phyloP scores from a whole-genome alignment of 2,113 vertebrate genomes.

The Triplophysa rosa region DNA sequence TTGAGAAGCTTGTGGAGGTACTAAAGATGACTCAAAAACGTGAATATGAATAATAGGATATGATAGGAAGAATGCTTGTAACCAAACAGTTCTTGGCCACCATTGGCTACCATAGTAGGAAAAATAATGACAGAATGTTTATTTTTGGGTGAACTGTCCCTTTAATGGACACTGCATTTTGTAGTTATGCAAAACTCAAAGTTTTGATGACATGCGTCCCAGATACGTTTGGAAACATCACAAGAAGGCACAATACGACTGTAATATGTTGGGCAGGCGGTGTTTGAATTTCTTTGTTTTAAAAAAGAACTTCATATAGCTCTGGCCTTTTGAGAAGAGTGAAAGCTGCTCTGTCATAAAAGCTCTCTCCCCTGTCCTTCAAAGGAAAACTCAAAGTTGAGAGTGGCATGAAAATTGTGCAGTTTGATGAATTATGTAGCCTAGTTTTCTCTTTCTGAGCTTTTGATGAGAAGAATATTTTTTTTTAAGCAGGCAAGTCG shows the following conservation, averaged over 20 bases:
- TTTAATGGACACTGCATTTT: background rate
- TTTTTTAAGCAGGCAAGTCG: background rate
- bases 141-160: too few species aligned
- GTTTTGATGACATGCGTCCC: background rate
- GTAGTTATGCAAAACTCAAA: background rate
- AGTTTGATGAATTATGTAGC: slow-evolving; percentile 48
- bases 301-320: background rate
- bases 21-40: background rate
- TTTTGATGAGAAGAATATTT: slow-evolving; percentile 5
- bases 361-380: slow-evolving; percentile 9
- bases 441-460: slow-evolving; percentile 30
- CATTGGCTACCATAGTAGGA: too few species aligned
- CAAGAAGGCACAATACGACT: background rate
- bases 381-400: slow-evolving; percentile 9
- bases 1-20: background rate
- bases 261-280: background rate
- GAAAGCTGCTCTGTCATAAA: background rate
- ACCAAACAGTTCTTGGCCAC: too few species aligned
- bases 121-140: too few species aligned
- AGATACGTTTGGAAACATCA: background rate
- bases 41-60: too few species aligned
- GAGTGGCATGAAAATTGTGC: slow-evolving; percentile 34
- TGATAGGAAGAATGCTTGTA: too few species aligned
- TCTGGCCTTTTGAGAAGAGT: background rate
- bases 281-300: background rate